Percentiles rank a stretch among this genome's conserved stretches.
Conservation (phyloP, 1,140 invertebrate genomes). For the Ridgeia piscesae region DNA sequence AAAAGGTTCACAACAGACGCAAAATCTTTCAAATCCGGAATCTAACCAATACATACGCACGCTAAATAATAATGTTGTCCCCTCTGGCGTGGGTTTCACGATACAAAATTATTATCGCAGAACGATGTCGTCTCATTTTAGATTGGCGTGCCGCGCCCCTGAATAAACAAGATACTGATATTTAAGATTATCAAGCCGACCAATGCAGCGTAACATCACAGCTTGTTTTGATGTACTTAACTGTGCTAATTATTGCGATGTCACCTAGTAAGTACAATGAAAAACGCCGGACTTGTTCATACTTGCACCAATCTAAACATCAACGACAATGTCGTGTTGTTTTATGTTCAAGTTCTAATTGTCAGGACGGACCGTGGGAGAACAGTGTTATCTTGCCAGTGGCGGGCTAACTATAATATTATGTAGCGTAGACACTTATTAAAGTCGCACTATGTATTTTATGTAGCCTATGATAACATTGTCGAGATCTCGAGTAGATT, state of each 20-base stretch:
- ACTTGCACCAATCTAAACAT: not conserved
- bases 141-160: not conserved
- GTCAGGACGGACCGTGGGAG: not conserved
- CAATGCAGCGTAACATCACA: too few species aligned
- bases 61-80: not conserved
- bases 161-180: not conserved
- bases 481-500: not conserved
- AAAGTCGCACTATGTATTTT: not conserved
- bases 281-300: not conserved
- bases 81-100: not conserved
- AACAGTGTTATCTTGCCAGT: not conserved
- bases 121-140: not conserved
- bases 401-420: not conserved
- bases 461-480: not conserved
- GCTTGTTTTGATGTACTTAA: too few species aligned
- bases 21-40: too few species aligned
- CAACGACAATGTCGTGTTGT: not conserved
- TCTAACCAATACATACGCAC: too few species aligned
- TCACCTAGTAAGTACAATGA: not conserved
- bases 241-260: too few species aligned
- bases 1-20: too few species aligned
- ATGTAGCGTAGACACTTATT: not conserved
- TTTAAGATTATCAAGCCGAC: not conserved
- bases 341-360: not conserved
- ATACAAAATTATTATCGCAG: not conserved